Evolutionary conservation across 2,113 vertebrate genomes (phyloP), one percentile per base, ranked within the genome.

Genomic region (Gavialis gangeticus): DNA sequence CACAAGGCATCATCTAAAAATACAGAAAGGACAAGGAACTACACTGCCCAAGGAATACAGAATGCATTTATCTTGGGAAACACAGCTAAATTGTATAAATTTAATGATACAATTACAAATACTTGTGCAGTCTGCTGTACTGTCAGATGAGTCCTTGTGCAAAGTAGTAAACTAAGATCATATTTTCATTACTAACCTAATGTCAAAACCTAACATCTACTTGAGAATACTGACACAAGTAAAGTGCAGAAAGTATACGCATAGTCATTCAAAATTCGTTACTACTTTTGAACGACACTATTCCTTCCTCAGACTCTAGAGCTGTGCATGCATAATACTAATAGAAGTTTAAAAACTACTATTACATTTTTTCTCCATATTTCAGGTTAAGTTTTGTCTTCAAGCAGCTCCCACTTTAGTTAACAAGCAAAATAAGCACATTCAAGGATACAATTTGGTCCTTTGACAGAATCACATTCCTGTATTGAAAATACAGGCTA

Each of bases 401-500:
- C 75, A 82, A 85, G 89, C 85, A 69, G n/a, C 19, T 79, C 54
- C 75, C 64, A 88, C 34, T 94, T 69, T 93, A 77, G 86, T 73
- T 94, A 64, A 73, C 27, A 73, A 5, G 21, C 34, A 71, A 71
- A 19, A 64, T 5, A 84, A 79, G 55, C 60, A 91, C 56, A 13
- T 91, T 94, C 75, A 89, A 95, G 92, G 78, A 64, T 85, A 93
- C 93, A 94, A 87, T 13, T 46, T 94, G 94, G 95, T 89, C 90
- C 34, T 75, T 55, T 91, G 95, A 95, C 94, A 91, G 80, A 89
- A 62, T 3, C 8, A 2, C 93, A 96, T 96, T 97, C 95, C 83
- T 95, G 46, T 28, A 75, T 4, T 82, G 87, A 34, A 75, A 94
- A 94, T 69, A 88, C 62, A 79, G 54, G 89, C 82, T 93, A 95